Conservation (phyloP, 2,888 invertebrate genomes). For the Cerceris ruficornis region DNA sequence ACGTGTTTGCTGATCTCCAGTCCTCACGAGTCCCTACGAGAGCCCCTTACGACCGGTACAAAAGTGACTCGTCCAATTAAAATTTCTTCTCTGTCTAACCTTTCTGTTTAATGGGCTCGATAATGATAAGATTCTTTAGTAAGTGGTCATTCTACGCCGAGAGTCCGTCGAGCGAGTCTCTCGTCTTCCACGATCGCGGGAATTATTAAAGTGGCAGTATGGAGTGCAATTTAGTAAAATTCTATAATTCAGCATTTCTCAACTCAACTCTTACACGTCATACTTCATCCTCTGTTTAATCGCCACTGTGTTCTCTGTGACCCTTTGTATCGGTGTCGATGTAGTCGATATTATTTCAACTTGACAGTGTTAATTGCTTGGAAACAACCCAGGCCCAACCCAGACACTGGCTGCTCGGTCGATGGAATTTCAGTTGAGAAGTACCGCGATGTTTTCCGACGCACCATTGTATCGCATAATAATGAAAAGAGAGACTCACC, state of each 20-base stretch:
- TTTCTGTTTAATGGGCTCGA: constrained; percentile 58
- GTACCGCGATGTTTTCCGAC: constrained; percentile 53
- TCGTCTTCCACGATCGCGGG: constrained; percentile 61
- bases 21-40: constrained; percentile 28
- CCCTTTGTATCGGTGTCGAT: too few species aligned
- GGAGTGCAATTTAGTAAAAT: constrained; percentile 64
- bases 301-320: too few species aligned
- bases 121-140: constrained; percentile 67
- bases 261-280: constrained; percentile 17
- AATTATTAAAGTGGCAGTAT: constrained; percentile 73
- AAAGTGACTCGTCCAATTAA: constrained; percentile 61
- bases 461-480: constrained; percentile 44
- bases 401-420: background rate
- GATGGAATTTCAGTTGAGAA: constrained; percentile 45
- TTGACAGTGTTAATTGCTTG: too few species aligned
- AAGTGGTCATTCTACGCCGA: constrained; percentile 77
- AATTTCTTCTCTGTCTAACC: constrained; percentile 53
- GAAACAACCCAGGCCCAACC: too few species aligned
- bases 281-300: background rate
- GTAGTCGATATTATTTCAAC: too few species aligned
- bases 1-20: constrained; percentile 31
- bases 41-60: constrained; percentile 59
- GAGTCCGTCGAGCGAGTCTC: constrained; percentile 72
- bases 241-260: constrained; percentile 58
- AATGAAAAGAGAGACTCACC: constrained; percentile 74